Conservation (phyloP, 35 echinoderm and acorn worm genomes). For the Acanthaster planci region DNA sequence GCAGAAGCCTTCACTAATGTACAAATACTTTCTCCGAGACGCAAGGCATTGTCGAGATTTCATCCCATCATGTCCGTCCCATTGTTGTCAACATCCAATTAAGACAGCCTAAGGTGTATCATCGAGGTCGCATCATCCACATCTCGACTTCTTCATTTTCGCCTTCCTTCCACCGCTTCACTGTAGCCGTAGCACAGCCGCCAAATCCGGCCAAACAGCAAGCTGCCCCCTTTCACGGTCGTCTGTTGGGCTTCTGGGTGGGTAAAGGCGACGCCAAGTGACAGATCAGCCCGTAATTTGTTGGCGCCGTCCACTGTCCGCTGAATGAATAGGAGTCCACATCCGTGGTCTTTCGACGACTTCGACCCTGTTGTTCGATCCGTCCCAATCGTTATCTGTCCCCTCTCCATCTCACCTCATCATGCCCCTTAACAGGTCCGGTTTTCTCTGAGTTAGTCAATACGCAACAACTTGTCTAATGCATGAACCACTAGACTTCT, state of each 20-base stretch:
- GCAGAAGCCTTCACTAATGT: not conserved
- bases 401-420: no score
- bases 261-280: not conserved
- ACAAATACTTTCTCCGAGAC: not conserved
- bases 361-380: no score
- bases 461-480: no score
- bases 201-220: not conserved
- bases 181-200: not conserved
- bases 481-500: no score
- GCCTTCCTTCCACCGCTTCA: not conserved
- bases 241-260: not conserved
- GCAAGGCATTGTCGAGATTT: not conserved
- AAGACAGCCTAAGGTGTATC: not conserved
- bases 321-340: no score
- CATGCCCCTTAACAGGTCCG: no score
- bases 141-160: not conserved
- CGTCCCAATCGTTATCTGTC: no score
- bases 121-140: not conserved
- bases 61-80: not conserved
- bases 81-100: constrained; percentile 32
- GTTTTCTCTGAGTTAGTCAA: no score
- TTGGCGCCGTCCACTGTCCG: not conserved
- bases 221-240: not conserved
- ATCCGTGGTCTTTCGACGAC: no score
- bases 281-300: not conserved